phyloP scores from a whole-genome alignment of 2,888 invertebrate species.

The Phlogophora meticulosa region DNA sequence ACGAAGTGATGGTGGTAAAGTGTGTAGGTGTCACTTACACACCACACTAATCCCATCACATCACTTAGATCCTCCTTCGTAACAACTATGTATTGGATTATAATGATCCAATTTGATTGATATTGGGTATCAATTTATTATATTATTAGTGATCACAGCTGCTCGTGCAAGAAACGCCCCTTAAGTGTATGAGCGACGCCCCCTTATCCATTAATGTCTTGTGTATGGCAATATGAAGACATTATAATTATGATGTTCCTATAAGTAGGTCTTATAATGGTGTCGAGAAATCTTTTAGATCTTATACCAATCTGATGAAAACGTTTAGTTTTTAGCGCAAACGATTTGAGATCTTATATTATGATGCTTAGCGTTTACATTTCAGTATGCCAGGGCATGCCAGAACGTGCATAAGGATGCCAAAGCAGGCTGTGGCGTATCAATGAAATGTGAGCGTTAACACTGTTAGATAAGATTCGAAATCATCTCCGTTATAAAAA shows the following conservation, averaged over 20 bases:
- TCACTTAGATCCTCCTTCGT: not conserved
- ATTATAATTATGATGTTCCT: not conserved
- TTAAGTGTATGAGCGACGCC: too few species aligned
- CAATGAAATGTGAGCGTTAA: too few species aligned
- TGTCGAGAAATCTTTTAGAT: not conserved
- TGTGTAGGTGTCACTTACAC: not conserved
- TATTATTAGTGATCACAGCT: conserved; percentile 28
- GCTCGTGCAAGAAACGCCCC: not conserved
- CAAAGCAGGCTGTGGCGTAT: too few species aligned
- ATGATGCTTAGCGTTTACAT: too few species aligned
- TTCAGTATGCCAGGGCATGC: too few species aligned
- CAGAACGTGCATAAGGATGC: too few species aligned
- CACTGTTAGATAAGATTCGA: too few species aligned
- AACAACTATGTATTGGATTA: not conserved
- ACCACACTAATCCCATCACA: not conserved
- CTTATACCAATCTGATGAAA: not conserved
- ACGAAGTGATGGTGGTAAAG: too few species aligned
- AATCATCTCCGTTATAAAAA: too few species aligned
- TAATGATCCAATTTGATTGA: conserved; percentile 28
- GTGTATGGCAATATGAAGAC: not conserved
- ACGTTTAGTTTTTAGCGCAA: too few species aligned
- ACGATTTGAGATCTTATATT: too few species aligned
- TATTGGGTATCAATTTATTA: conserved; percentile 29
- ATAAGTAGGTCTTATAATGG: not conserved
- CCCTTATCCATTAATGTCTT: conserved; percentile 19